Evolutionary conservation across 2,888 invertebrate genomes (phyloP), one percentile per base, ranked within the genome.

Genomic region (Epistrophe grossulariae): DNA sequence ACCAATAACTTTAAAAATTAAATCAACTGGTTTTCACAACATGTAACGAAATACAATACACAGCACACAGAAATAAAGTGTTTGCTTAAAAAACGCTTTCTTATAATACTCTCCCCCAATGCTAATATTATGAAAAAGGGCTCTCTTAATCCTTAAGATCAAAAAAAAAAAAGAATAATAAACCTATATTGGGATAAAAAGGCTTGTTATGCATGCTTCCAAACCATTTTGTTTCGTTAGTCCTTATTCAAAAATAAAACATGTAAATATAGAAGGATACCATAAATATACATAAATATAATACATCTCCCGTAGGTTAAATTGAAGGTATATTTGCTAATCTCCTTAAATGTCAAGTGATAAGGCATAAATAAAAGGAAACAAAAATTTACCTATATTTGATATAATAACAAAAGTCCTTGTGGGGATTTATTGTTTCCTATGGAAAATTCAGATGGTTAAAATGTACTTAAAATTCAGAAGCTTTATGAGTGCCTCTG

Each of bases 131-230:
- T 73, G 52, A 2, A 19, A 66, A 73, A 68, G 62, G 57, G 45
- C 79, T 73, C 60, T 78, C 52, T 45, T 31, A 38, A 74, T 70
- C 24, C 68, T 35, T 48, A 28, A n/a, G 17, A 50, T 13, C 10
- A 59, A 15, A 24, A 64, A 43, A 9, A 35, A 35, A 35, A 35
- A 31, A 31, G 6, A 31, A 1, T 68, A n/a, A n/a, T 68, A 79
- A 83, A 60, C 68, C 60, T 60, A 83, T 79, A 73, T 83, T 60
- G 11, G 68, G 73, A 55, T 13, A 31, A 45, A 52, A 64, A 60
- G 6, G 6, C 35, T 2, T 8, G 57, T 72, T 66, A 57, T 79
- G 38, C 35, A 66, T 57, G 66, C 52, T 70, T 28, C 64, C 10
- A 48, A 28, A 31, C 17, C n/a, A 64, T 28, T 45, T 45, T 40